Conservation (phyloP, 23 tunicate genomes). For the Oikopleura dioica region DNA sequence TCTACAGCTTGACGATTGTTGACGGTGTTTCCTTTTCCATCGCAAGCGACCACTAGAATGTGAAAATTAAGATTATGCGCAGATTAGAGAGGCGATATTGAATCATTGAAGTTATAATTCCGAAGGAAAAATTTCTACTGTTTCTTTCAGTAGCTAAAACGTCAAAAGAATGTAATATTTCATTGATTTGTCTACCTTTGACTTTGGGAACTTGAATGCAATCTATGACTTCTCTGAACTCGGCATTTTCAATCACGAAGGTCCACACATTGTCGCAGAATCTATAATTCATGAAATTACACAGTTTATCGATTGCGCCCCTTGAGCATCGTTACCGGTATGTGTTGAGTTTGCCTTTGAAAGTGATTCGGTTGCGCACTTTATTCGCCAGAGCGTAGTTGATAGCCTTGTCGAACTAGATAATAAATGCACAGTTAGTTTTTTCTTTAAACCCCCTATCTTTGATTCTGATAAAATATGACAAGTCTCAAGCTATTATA, state of each 20-base stretch:
- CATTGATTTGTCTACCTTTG: slow-evolving; percentile 8
- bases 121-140: no score
- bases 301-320: slow-evolving; percentile 14
- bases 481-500: no score
- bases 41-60: not conserved
- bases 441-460: not conserved
- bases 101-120: no score
- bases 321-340: not conserved
- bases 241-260: slow-evolving; percentile 64
- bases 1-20: no score
- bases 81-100: no score
- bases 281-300: slow-evolving; percentile 54
- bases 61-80: no score
- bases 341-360: slow-evolving; percentile 10
- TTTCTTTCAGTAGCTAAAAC: no score
- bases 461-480: no score
- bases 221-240: slow-evolving; percentile 26
- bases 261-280: slow-evolving; percentile 99
- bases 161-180: not conserved
- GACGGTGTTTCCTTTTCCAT: not conserved
- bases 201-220: slow-evolving; percentile 43
- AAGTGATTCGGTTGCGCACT: slow-evolving; percentile 38
- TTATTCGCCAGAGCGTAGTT: slow-evolving; percentile 47
- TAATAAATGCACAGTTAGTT: not conserved
- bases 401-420: slow-evolving; percentile 74